These are phyloP conservation scores for Drosophila atripex DNA, from an alignment of 2,888 invertebrate genomes.

Conservation along the genomic window DNA sequence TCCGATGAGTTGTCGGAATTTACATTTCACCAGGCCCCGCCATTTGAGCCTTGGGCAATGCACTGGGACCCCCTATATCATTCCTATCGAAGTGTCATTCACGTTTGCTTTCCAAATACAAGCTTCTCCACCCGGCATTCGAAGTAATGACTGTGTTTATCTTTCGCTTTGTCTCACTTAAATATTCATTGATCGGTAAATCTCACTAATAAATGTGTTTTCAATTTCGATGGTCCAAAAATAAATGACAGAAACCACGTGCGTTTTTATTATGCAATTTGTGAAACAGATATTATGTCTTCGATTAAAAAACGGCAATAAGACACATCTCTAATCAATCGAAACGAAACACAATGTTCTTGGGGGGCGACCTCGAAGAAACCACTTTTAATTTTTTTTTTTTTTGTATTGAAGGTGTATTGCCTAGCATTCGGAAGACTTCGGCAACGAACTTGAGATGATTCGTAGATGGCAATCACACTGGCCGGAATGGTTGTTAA, in stretches of 20 bases:
- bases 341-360: slow-evolving; percentile 46
- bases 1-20: slow-evolving; percentile 25
- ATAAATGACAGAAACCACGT: slow-evolving; percentile 35
- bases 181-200: slow-evolving; percentile 32
- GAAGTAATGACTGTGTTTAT: slow-evolving; percentile 19
- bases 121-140: not conserved
- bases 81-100: slow-evolving; percentile 38
- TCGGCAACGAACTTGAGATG: slow-evolving; percentile 37
- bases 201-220: slow-evolving; percentile 16
- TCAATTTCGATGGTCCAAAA: slow-evolving; percentile 5
- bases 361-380: slow-evolving; percentile 53
- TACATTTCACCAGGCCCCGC: slow-evolving; percentile 28
- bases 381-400: slow-evolving; percentile 34
- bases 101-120: slow-evolving; percentile 20
- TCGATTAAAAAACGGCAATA: slow-evolving; percentile 1
- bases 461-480: slow-evolving; percentile 31
- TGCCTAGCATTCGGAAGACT: slow-evolving; percentile 45
- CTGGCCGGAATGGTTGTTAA: slow-evolving; percentile 13
- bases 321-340: slow-evolving; percentile 15
- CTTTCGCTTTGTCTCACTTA: slow-evolving; percentile 15
- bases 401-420: not conserved
- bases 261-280: slow-evolving; percentile 32
- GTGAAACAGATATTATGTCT: not conserved
- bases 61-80: slow-evolving; percentile 11
- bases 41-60: slow-evolving; percentile 28